Evolutionary conservation across 2,113 vertebrate species (phyloP).

Genomic region (Scopus umbretta): DNA sequence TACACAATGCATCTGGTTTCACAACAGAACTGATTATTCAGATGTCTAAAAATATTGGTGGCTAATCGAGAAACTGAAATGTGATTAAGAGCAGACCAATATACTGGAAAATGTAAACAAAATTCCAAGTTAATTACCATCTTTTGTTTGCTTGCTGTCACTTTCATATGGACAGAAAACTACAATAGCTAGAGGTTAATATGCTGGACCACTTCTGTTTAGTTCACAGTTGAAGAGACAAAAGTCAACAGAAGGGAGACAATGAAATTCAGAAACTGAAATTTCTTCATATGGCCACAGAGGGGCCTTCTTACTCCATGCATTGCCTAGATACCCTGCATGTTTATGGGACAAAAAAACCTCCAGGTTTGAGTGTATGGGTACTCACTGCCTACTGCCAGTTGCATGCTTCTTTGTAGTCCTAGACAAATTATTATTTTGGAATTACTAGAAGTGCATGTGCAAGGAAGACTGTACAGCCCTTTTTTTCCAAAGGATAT

Average conservation of each 20-base stretch:
- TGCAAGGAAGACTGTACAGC: not conserved
- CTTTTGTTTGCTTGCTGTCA: not conserved
- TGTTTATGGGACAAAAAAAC: not conserved
- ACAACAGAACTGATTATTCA: not conserved
- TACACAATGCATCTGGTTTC: not conserved
- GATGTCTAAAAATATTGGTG: not conserved
- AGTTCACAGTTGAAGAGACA: not conserved
- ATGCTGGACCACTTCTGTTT: not conserved
- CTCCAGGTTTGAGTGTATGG: not conserved
- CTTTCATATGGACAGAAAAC: not conserved
- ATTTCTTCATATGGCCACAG: not conserved
- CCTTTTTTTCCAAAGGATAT: not conserved
- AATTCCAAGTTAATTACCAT: not conserved
- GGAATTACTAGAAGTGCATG: not conserved
- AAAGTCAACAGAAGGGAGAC: not conserved
- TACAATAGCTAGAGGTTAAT: not conserved
- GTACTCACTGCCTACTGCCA: not conserved
- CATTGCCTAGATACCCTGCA: not conserved
- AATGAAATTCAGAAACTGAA: not conserved
- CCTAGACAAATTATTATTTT: not conserved
- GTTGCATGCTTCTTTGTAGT: not conserved
- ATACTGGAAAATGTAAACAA: not conserved
- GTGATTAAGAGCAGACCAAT: not conserved
- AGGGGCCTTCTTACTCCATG: not conserved
- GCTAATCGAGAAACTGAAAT: not conserved